These are phyloP conservation scores for Nestor notabilis DNA, from an alignment of 2,113 vertebrate species.

Conservation along the genomic window DNA sequence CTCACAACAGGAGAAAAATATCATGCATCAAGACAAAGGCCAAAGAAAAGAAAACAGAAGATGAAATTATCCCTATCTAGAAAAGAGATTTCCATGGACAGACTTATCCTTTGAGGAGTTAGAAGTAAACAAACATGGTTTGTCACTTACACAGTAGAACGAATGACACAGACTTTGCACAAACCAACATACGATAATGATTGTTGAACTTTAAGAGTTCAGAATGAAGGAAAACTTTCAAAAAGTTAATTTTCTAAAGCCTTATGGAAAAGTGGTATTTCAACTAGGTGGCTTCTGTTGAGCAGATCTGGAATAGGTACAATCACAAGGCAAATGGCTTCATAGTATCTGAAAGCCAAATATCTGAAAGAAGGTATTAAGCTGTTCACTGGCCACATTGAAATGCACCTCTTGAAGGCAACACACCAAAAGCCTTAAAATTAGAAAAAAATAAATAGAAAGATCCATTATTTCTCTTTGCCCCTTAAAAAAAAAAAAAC, in stretches of 20 bases:
- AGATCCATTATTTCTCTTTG: neutral
- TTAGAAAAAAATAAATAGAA: neutral
- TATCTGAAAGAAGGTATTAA: neutral
- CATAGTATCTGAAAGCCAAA: neutral
- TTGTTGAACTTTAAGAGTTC: neutral
- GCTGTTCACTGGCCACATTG: neutral
- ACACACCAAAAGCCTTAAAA: neutral
- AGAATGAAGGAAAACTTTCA: neutral
- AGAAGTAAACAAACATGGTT: neutral
- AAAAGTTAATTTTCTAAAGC: neutral
- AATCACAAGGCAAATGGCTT: neutral
- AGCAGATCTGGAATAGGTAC: neutral
- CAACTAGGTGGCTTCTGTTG: neutral
- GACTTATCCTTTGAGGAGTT: neutral
- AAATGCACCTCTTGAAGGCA: neutral
- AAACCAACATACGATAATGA: neutral
- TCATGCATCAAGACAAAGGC: neutral
- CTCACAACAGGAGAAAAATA: neutral
- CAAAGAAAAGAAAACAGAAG: neutral
- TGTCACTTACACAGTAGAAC: neutral
- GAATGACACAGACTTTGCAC: neutral
- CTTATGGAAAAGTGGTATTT: neutral
- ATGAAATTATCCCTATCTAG: neutral
- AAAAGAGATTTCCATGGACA: neutral
- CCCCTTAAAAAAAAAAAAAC: neutral